Base-by-base conservation (phyloP, 2,888 invertebrate species). In the Petrolisthes manimaculis region DNA sequence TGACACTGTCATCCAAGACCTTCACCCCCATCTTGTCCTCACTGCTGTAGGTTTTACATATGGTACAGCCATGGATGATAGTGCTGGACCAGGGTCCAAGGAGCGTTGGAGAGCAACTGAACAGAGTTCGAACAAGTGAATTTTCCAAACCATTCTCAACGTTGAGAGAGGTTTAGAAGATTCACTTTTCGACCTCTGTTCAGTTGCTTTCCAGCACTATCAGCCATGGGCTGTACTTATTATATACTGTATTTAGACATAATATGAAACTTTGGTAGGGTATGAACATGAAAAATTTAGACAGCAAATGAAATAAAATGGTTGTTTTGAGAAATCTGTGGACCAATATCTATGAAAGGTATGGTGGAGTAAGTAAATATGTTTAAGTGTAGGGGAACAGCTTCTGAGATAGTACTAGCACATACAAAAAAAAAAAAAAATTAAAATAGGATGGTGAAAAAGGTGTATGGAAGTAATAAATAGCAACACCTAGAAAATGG, bases 11-110 rank as follows among this genome's bases (percentile, higher is more conserved):
- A 91, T 94, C 61, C 91, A 90, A 2, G 94, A 94, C 91, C 92
- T 94, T 92, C 93, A 93, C 89, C 93, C 93, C 1, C 92, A 93
- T 89, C 92, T 94, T 24, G 92, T 93, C n/a, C 83, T 92, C 93
- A 88, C 92, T 94, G 91, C 89, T 51, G 94, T 94, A 92, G 93
- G 93, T 93, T n/a, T 37, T 37, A 37, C 37, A 37, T 37, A 2
- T 0, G 37, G 37, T 37, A 37, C 37, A 67, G 37, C 37, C 37
- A 37, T 37, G 37, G 37, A 0, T 37, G 37, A 37, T 37, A 37
- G 37, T 37, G 37, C 37, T 37, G 37, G 37, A 37, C 37, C 37
- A 37, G 37, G 37, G 37, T 37, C 37, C 37, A 37, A 37, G 37
- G 37, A 37, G 37, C 2, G 37, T 37, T 37, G 37, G 37, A 37